A percentile compares a stretch with the other conserved stretches of the same genome.
These are phyloP conservation scores for Sinocyclocheilus rhinocerous DNA, from an alignment of 2,113 vertebrate species.

Conservation along the genomic window DNA sequence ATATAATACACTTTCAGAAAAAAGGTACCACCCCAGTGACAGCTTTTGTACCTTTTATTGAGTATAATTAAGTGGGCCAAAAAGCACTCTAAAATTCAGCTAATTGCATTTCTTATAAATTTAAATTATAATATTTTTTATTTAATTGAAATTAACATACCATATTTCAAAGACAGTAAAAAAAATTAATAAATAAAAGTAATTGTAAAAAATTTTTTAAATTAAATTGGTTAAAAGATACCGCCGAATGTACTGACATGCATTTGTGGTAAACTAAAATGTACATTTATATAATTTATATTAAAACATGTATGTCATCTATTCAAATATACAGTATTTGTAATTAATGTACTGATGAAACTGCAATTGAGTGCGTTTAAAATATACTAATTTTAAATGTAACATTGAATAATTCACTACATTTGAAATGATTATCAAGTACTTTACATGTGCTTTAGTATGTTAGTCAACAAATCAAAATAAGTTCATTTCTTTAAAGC, in stretches of 20 bases:
- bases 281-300: neutral
- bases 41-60: too few relatives aligned
- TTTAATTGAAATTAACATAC: too few relatives aligned
- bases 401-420: neutral
- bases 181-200: too few relatives aligned
- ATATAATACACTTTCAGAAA: too few relatives aligned
- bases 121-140: too few relatives aligned
- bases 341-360: neutral
- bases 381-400: neutral
- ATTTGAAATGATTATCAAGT: neutral
- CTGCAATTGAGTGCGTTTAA: neutral
- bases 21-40: too few relatives aligned
- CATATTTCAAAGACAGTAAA: too few relatives aligned
- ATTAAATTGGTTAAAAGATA: neutral
- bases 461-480: neutral
- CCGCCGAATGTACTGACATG: neutral
- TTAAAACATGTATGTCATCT: neutral
- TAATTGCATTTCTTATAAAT: too few relatives aligned
- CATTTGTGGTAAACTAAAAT: neutral
- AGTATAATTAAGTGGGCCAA: too few relatives aligned
- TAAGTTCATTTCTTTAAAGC: neutral
- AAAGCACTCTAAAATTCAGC: too few relatives aligned
- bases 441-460: neutral
- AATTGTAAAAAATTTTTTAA: too few relatives aligned
- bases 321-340: neutral